Conservation (phyloP, 2,888 invertebrate genomes). For the Tetropium fuscum region DNA sequence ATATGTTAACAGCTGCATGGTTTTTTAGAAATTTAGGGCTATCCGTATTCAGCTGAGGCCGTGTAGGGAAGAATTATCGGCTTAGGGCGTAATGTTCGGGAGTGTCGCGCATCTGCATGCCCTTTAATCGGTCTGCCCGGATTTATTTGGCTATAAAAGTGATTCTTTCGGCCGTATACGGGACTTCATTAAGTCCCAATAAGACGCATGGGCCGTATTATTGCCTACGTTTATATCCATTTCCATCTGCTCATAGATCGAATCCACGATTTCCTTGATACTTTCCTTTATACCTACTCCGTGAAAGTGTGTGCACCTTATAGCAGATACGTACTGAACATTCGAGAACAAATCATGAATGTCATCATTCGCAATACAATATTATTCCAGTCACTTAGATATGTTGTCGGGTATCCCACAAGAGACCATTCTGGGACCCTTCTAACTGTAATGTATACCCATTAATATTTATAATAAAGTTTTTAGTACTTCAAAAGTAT, state of each 20-base stretch:
- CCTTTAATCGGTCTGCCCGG: slow-evolving; percentile 60
- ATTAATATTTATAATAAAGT: no score
- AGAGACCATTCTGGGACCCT: no score
- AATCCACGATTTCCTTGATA: slow-evolving; percentile 9
- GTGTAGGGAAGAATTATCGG: slow-evolving; percentile 58
- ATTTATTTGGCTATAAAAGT: slow-evolving; percentile 64
- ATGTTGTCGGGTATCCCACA: no score
- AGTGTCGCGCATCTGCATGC: slow-evolving; percentile 63
- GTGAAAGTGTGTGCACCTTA: no score
- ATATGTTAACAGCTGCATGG: slow-evolving; percentile 40
- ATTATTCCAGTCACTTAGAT: no score
- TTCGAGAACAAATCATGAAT: no score
- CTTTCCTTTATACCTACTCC: no score
- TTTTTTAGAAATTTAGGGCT: slow-evolving; percentile 48
- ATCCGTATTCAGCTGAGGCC: slow-evolving; percentile 55
- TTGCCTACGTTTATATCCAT: slow-evolving; percentile 65
- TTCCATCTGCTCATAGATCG: slow-evolving; percentile 59
- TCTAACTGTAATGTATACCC: no score
- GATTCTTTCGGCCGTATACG: slow-evolving; percentile 62
- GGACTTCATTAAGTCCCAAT: slow-evolving; percentile 64
- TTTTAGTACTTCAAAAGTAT: no score
- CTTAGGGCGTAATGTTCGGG: slow-evolving; percentile 50
- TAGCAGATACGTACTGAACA: no score
- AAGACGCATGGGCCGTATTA: slow-evolving; percentile 64
- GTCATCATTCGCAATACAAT: no score